Percentiles rank a stretch among this genome's conserved stretches.
Conservation (phyloP, 1,140 invertebrate genomes). For the Leptinotarsa texana region DNA sequence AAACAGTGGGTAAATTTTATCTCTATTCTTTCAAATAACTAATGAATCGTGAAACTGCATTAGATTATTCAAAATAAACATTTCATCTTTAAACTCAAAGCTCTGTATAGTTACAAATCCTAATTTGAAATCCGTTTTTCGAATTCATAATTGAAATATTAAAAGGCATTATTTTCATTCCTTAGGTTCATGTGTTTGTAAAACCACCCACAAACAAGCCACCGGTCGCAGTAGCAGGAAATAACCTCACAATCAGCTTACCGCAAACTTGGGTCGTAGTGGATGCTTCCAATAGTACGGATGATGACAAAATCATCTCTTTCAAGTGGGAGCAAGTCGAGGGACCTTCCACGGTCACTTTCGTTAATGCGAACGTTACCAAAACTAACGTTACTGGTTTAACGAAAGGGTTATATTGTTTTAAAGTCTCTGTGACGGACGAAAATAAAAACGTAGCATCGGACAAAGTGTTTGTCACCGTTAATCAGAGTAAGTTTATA, state of each 20-base stretch:
- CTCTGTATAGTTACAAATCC: too few relatives aligned
- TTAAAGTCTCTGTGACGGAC: slow-evolving; percentile 84
- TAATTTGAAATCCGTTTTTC: too few relatives aligned
- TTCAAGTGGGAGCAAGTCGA: slow-evolving; percentile 80
- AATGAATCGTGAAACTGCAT: too few relatives aligned
- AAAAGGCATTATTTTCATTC: neutral
- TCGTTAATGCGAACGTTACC: slow-evolving; percentile 56
- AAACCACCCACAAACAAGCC: slow-evolving; percentile 86
- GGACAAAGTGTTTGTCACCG: slow-evolving; percentile 73
- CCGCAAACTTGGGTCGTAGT: slow-evolving; percentile 77
- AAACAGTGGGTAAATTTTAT: too few relatives aligned
- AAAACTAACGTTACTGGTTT: slow-evolving; percentile 77
- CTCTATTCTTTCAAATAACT: too few relatives aligned
- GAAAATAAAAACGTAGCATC: slow-evolving; percentile 78
- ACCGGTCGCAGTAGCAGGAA: slow-evolving; percentile 70
- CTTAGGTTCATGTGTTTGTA: slow-evolving; percentile 85
- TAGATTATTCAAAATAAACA: too few relatives aligned
- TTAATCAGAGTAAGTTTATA: slow-evolving; percentile 83
- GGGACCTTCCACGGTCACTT: slow-evolving; percentile 64
- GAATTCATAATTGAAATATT: too few relatives aligned
- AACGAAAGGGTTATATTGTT: slow-evolving; percentile 82
- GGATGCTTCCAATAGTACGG: slow-evolving; percentile 81
- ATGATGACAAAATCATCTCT: slow-evolving; percentile 80
- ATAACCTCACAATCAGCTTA: slow-evolving; percentile 64
- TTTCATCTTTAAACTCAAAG: too few relatives aligned